Evolutionary conservation across 1,140 invertebrate genomes (phyloP).

Genomic region (Nasonia vitripennis): DNA sequence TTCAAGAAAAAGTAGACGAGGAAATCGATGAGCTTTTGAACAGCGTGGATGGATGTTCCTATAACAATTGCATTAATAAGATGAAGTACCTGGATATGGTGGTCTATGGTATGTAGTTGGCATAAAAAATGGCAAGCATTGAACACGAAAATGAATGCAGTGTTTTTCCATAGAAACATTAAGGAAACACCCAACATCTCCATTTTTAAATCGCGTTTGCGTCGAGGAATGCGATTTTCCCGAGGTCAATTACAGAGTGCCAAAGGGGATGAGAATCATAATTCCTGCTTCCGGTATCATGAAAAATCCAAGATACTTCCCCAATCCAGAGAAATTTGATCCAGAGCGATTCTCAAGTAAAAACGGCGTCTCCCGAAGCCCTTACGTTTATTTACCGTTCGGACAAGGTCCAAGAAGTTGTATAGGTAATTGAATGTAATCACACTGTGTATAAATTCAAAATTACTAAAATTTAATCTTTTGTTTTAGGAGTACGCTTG

Average conservation of each 20-base stretch:
- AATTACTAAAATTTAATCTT: neutral
- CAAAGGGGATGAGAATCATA: conserved; percentile 73
- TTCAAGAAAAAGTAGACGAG: conserved; percentile 79
- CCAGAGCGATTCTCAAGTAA: conserved; percentile 79
- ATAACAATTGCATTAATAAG: conserved; percentile 78
- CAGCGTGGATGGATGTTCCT: conserved; percentile 70
- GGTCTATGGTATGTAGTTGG: conserved; percentile 70
- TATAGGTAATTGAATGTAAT: conserved; percentile 76
- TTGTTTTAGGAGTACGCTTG: conserved; percentile 78
- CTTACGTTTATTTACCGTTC: conserved; percentile 83
- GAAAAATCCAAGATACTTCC: conserved; percentile 79
- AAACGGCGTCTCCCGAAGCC: conserved; percentile 70
- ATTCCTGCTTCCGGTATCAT: conserved; percentile 80
- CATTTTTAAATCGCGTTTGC: conserved; percentile 72
- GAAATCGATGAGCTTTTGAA: conserved; percentile 78
- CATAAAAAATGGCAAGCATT: neutral
- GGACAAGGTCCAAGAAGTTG: conserved; percentile 86
- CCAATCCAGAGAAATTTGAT: conserved; percentile 80
- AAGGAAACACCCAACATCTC: conserved; percentile 74
- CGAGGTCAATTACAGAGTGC: conserved; percentile 63
- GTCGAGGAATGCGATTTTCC: conserved; percentile 67
- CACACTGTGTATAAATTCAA: conserved; percentile 3
- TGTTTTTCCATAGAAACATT: conserved; percentile 69
- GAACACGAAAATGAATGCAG: neutral
- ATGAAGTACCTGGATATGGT: conserved; percentile 80